A percentile compares a stretch with the other conserved stretches of the same genome.
Evolutionary conservation across 2,888 invertebrate species (phyloP).

Genomic region (Leucoma salicis): DNA sequence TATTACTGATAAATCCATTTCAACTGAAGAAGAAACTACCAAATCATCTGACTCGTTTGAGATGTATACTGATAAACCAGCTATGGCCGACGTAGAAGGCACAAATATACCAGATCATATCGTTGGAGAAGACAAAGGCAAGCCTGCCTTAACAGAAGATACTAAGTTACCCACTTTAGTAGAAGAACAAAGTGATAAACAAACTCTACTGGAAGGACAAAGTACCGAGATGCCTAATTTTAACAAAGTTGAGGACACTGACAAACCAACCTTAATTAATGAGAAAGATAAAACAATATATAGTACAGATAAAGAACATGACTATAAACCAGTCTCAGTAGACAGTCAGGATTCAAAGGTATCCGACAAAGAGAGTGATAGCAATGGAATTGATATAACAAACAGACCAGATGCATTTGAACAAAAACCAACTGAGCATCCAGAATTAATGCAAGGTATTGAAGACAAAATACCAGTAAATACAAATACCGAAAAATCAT

Average conservation of each 20-base stretch:
- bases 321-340: neutral
- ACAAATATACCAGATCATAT: constrained; percentile 3
- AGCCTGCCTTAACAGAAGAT: constrained; percentile 1
- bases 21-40: neutral
- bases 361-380: too few species aligned
- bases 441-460: too few species aligned
- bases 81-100: neutral
- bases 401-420: too few species aligned
- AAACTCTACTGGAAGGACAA: neutral
- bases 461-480: too few species aligned
- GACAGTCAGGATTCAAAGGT: constrained; percentile 2
- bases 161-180: neutral
- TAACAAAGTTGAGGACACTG: constrained; percentile 6
- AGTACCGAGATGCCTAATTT: neutral
- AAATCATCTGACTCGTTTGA: neutral
- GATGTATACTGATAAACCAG: constrained; percentile 6
- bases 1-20: neutral
- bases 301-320: neutral
- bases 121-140: neutral
- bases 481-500: too few species aligned
- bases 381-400: too few species aligned
- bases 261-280: constrained; percentile 1
- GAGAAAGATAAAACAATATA: neutral
- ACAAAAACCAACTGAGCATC: too few species aligned
- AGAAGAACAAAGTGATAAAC: constrained; percentile 2